These are phyloP conservation scores for Tychaedon coryphoeus DNA, from an alignment of 2,113 vertebrate genomes.

Conservation along the genomic window DNA sequence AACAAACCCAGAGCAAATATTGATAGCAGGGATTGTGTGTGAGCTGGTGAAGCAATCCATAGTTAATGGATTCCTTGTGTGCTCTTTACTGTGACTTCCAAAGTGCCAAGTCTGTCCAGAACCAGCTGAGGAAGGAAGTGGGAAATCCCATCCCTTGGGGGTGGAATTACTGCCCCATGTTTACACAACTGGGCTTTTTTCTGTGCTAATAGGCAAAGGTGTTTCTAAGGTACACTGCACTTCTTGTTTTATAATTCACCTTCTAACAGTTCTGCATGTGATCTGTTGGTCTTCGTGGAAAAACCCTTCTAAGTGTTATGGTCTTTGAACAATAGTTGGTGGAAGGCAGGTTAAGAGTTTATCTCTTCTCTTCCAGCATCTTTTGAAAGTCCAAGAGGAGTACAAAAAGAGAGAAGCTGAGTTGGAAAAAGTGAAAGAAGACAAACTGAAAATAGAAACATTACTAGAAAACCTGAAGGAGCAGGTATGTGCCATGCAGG, in stretches of 20 bases:
- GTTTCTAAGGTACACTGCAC: not conserved
- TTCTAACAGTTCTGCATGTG: not conserved
- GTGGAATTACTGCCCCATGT: not conserved
- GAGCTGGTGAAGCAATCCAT: not conserved
- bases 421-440: slow-evolving; percentile 86
- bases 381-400: slow-evolving; percentile 90
- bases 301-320: not conserved
- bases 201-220: fast-evolving
- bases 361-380: slow-evolving; percentile 79
- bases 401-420: slow-evolving; percentile 87
- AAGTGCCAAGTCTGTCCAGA: not conserved
- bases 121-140: not conserved
- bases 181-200: not conserved
- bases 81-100: not conserved
- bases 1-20: fast-evolving
- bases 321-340: not conserved
- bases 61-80: not conserved
- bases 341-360: not conserved
- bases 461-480: slow-evolving; percentile 88
- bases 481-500: slow-evolving; percentile 62
- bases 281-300: not conserved
- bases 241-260: not conserved
- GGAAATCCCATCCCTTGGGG: not conserved
- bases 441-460: slow-evolving; percentile 86
- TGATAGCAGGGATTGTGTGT: not conserved